These are phyloP conservation scores for Pararge aegeria DNA, from an alignment of 1,140 invertebrate genomes.

Conservation along the genomic window DNA sequence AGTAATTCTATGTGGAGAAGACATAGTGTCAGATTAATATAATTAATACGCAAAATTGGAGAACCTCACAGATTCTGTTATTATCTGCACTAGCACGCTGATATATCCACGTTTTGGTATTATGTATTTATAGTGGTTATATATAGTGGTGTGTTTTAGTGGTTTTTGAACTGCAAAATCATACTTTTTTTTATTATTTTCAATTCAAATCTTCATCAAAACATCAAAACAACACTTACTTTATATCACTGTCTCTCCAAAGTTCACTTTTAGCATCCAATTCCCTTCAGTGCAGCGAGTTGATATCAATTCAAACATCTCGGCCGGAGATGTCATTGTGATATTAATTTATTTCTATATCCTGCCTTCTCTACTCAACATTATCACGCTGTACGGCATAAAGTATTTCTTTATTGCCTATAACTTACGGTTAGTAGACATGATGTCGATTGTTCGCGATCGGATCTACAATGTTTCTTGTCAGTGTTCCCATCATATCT, in stretches of 20 bases:
- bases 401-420: constrained; percentile 19
- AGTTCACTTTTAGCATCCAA: not conserved
- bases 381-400: constrained; percentile 15
- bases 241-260: not conserved
- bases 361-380: constrained; percentile 1
- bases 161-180: too few species aligned
- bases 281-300: constrained; percentile 19
- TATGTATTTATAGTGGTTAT: too few species aligned
- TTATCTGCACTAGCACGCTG: too few species aligned
- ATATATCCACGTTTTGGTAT: too few species aligned
- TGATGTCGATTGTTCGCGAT: constrained; percentile 25
- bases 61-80: too few species aligned
- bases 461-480: constrained; percentile 32
- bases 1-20: constrained; percentile 44
- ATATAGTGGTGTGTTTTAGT: too few species aligned
- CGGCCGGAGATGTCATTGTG: constrained; percentile 35
- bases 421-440: constrained; percentile 17
- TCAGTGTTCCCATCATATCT: constrained; percentile 38
- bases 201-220: too few species aligned
- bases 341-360: constrained; percentile 31
- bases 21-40: too few species aligned
- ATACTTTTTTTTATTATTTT: too few species aligned
- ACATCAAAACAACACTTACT: too few species aligned
- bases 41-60: too few species aligned
- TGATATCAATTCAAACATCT: constrained; percentile 60